phyloP scores from a whole-genome alignment of 1,140 invertebrate species.

The Scaptodrosophila lebanonensis region DNA sequence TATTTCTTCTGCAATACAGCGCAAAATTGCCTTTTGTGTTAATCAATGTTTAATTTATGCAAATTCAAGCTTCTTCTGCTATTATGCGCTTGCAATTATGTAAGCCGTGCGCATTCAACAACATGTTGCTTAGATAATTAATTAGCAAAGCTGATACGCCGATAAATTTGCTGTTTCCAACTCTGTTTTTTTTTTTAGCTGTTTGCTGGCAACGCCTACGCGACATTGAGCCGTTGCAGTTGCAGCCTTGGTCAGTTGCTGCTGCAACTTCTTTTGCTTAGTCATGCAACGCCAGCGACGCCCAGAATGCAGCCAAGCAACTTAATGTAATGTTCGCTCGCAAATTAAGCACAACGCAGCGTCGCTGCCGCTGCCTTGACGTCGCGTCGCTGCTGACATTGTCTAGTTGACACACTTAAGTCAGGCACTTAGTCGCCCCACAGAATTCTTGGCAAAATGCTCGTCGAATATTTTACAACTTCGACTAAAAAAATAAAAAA shows the following conservation, averaged over 20 bases:
- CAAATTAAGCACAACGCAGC: background rate
- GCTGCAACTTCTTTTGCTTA: background rate
- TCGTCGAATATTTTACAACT: too few species aligned
- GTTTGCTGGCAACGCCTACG: background rate
- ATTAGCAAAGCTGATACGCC: background rate
- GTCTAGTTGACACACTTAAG: slow-evolving; percentile 2
- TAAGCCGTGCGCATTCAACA: background rate
- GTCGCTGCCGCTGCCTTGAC: too few species aligned
- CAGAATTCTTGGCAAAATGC: background rate
- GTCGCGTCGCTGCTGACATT: background rate
- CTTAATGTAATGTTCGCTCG: too few species aligned
- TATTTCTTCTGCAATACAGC: background rate
- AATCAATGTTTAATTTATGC: slow-evolving; percentile 3
- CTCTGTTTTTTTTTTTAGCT: too few species aligned
- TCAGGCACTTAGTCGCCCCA: background rate
- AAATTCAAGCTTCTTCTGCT: background rate
- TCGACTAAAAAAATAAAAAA: too few species aligned
- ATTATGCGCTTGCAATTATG: background rate
- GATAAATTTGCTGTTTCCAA: too few species aligned
- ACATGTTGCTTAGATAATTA: background rate
- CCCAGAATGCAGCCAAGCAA: background rate
- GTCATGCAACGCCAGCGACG: background rate
- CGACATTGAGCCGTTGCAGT: background rate
- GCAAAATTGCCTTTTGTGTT: background rate
- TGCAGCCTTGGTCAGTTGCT: too few species aligned